Evolutionary conservation across 2,888 invertebrate genomes (phyloP).

Genomic region (Drosophila pullipes): DNA sequence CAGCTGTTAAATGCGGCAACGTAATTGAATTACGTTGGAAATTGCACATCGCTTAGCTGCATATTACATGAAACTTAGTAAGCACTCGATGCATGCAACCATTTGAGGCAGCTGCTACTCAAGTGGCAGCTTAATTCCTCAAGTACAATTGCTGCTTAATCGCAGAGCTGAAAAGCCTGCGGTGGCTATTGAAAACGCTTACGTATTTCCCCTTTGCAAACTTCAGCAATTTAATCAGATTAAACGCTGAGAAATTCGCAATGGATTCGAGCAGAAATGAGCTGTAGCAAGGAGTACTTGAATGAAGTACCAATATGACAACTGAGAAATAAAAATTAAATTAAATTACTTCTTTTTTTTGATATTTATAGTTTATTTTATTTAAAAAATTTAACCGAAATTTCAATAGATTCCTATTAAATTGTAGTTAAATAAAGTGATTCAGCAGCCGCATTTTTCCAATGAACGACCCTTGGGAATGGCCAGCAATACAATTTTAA

Average conservation of each 20-base stretch:
- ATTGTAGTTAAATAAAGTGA: not conserved
- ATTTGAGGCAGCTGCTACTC: constrained; percentile 11
- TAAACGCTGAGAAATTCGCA: not conserved
- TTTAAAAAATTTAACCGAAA: accelerated
- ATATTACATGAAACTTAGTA: constrained; percentile 37
- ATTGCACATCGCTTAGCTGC: constrained; percentile 26
- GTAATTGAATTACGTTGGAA: constrained; percentile 28
- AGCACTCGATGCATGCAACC: constrained; percentile 18
- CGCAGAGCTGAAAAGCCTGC: constrained; percentile 3
- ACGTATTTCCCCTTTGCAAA: not conserved
- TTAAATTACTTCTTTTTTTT: not conserved
- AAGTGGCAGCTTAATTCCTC: constrained; percentile 8
- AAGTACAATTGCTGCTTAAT: constrained; percentile 24
- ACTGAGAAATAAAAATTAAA: not conserved
- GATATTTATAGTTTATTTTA: not conserved
- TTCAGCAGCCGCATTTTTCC: not conserved
- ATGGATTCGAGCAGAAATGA: not conserved
- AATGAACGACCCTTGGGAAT: not conserved
- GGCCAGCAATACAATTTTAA: constrained; percentile 7
- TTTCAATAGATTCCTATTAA: not conserved
- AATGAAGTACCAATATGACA: not conserved
- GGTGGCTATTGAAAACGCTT: constrained; percentile 24
- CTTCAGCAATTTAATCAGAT: constrained; percentile 5
- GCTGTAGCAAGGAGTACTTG: not conserved
- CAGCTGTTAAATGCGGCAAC: not conserved